Percentiles rank a stretch among this genome's conserved stretches.
These are phyloP conservation scores for Chloropsis hardwickii DNA, from an alignment of 2,113 vertebrate species.

Conservation along the genomic window DNA sequence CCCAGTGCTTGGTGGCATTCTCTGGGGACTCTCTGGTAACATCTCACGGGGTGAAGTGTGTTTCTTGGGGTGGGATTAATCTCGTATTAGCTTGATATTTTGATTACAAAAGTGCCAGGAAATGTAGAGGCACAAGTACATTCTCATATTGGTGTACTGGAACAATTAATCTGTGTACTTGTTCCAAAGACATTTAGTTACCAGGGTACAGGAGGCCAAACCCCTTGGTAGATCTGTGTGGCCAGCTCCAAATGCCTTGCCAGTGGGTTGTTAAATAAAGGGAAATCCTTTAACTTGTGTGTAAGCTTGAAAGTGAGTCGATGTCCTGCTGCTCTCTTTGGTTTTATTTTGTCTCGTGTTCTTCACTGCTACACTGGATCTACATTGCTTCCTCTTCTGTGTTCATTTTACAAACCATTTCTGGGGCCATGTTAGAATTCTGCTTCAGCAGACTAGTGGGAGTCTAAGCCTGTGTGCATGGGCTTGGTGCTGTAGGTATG, in stretches of 20 bases:
- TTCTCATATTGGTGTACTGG: neutral
- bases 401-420: neutral
- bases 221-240: neutral
- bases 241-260: neutral
- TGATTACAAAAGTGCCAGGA: neutral
- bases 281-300: neutral
- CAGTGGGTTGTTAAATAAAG: neutral
- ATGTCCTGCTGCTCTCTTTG: neutral
- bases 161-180: neutral
- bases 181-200: neutral
- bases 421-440: neutral
- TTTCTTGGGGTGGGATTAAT: neutral
- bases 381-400: neutral
- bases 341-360: fast-evolving
- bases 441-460: neutral
- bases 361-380: neutral
- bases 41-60: neutral
- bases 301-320: neutral
- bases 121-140: neutral
- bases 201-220: neutral
- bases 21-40: neutral
- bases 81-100: neutral
- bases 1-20: neutral
- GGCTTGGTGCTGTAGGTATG: neutral
- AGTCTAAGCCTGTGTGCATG: neutral